Conservation (phyloP, 2,797 vertebrate genomes). For the Tenualosa thibaudeaui region DNA sequence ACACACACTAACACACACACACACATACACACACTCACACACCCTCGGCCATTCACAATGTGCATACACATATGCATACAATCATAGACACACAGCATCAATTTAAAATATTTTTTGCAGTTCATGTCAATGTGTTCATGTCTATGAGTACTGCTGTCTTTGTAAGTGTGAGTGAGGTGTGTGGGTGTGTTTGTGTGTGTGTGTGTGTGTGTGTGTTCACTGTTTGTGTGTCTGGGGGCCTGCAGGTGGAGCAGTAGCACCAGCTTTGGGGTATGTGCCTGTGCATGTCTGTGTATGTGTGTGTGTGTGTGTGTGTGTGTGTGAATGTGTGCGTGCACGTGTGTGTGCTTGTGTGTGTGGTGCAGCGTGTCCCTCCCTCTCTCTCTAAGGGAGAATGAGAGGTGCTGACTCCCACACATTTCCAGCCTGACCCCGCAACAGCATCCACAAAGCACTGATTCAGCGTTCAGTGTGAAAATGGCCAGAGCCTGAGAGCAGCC, state of each 20-base stretch:
- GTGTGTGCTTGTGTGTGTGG: not conserved
- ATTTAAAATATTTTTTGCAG: too few relatives aligned
- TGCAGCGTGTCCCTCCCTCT: constrained; percentile 39
- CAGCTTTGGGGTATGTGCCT: constrained; percentile 64
- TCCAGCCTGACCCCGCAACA: constrained; percentile 50
- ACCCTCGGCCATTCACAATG: not conserved
- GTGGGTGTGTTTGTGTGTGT: not conserved
- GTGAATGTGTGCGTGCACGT: constrained; percentile 13
- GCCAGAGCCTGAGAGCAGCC: not conserved
- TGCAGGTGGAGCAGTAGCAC: constrained; percentile 81
- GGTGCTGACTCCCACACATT: constrained; percentile 73
- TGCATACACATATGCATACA: not conserved
- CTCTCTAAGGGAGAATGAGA: constrained; percentile 59
- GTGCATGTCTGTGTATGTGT: constrained; percentile 14
- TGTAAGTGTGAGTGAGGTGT: not conserved
- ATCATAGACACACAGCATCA: too few relatives aligned
- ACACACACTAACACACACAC: constrained; percentile 2
- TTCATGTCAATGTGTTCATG: too few relatives aligned
- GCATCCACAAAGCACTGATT: constrained; percentile 71
- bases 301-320: constrained; percentile 18
- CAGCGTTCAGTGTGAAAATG: constrained; percentile 61
- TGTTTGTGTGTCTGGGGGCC: constrained; percentile 58
- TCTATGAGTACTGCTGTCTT: too few relatives aligned
- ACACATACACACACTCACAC: not conserved
- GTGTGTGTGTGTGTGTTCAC: constrained; percentile 34